Evolutionary conservation across 2,797 vertebrate species (phyloP), one percentile per base, ranked within the genome.

Genomic region (Scleropages formosus): DNA sequence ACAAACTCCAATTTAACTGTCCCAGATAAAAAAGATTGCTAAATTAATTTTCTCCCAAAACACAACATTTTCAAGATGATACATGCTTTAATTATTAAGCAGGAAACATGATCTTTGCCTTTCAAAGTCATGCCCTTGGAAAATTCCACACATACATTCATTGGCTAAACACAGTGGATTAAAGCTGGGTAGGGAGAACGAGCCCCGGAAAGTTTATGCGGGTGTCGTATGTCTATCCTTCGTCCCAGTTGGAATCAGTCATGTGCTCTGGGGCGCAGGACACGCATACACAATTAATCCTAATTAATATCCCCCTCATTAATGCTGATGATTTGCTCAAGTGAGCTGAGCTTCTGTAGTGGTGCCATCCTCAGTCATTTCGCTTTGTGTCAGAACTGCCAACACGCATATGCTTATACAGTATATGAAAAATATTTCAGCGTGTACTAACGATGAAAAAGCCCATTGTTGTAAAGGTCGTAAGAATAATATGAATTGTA

Each of bases 1-100:
- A 80, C 79, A 80, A n/a, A n/a, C 81, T 83, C 78, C 71, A 73
- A 81, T 79, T 81, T 27, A 31, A 61, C 31, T 39, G 31, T 6
- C 31, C 31, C 2, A 39, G 39, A 39, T 2, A 39, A 39, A 31
- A 69, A 8, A 31, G 71, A 74, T 70, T 80, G 16, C 18, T 8
- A 58, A 65, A 81, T 80, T 20, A 81, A 39, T 39, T 39, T 39
- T 39, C 31, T 39, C 31, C 31, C 6, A 31, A 39, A 39, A 39
- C 31, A 39, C 31, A 39, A 6, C 31, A 39, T 39, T 2, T 2
- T 39, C 39, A 39, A 6, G 31, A 39, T 39, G 31, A 39, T 39
- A 39, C 39, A 22, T 7, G 26, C 65, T 46, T 18, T 68, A 75
- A 69, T 46, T 20, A 60, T 61, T 69, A 49, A 68, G 46, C 10